A percentile compares a stretch with the other conserved stretches of the same genome.
phyloP scores from a whole-genome alignment of 37 sponge, comb jelly and placozoan genomes.

The Diacarnus erythraeanus region DNA sequence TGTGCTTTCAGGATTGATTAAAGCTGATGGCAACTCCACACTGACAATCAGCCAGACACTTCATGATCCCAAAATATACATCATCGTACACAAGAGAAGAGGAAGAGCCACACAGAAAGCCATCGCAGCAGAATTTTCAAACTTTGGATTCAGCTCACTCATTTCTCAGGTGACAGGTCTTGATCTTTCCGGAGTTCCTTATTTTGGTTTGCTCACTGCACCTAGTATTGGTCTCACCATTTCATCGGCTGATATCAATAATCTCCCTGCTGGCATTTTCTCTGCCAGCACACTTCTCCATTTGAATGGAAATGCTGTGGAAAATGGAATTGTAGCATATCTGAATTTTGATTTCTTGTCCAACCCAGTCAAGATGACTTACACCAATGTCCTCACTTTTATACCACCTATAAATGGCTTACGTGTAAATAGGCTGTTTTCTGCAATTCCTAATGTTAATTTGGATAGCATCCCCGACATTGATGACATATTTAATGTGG shows the following conservation, averaged over 20 bases:
- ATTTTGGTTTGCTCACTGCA: background rate
- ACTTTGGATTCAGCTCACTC: background rate
- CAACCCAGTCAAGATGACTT: background rate
- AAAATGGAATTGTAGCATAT: background rate
- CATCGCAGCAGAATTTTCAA: background rate
- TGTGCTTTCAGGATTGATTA: background rate
- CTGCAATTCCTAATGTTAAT: too few species aligned
- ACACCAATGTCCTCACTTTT: background rate
- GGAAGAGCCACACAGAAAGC: background rate
- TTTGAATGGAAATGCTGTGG: background rate
- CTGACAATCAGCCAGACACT: background rate
- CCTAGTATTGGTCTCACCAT: background rate
- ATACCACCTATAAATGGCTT: background rate
- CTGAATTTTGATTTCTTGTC: background rate
- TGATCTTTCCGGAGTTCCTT: background rate
- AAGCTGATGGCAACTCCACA: background rate
- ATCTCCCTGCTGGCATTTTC: background rate
- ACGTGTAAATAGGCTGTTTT: too few species aligned
- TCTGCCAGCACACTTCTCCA: background rate
- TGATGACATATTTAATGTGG: background rate
- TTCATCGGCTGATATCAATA: background rate
- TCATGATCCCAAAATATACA: background rate
- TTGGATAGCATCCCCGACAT: too few species aligned
- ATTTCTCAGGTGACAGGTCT: background rate
- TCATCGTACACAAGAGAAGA: background rate